Base-by-base conservation (phyloP, 2,888 invertebrate genomes). In the Tetragonisca angustula region DNA sequence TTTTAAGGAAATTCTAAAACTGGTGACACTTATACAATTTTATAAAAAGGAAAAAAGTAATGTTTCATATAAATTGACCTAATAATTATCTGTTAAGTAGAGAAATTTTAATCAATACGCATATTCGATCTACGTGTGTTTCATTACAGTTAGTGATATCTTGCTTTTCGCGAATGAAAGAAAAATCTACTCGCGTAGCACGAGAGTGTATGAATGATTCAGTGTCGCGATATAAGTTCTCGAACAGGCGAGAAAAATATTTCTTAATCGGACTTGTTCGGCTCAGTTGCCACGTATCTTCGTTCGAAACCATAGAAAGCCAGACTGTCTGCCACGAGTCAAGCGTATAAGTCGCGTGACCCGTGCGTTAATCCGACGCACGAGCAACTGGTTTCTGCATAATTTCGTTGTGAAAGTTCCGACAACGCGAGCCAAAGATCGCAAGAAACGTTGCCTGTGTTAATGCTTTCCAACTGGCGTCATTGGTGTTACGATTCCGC, bases 381-480 rank as follows among this genome's bases (percentile, higher is more conserved):
- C 52, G 43, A 36, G 76, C 77, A 71, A 77, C 76, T 71, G 79
- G 71, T 70, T 74, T 76, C 65, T 70, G 74, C 76, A 69, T 85
- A 85, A 84, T 71, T 85, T 77, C 69, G 59, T 85, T 75, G 71
- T 65, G 74, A 77, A 84, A 74, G 62, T 72, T 21, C 24, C 50
- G 32, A n/a, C 50, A 73, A 43, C 59, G 52, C 50, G 49, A 61
- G 24, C 52, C 68, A 52, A 56, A 36, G 79, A 79, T 77, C 52
- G 52, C 70, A 71, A 52, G 71, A 64, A 82, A 62, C 70, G 17
- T 50, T 36, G 49, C 27, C 5, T 6, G 68, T 15, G 67, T 68
- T 71, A 82, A 83, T 76, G 27, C 50, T 76, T 82, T 82, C 71
- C 71, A 68, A 61, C 24, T 71, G n/a, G 61, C 76, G 83, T 64